Percentiles rank a stretch among this genome's conserved stretches.
Evolutionary conservation across 2,113 vertebrate genomes (phyloP).

Genomic region (Regulus satrapa): DNA sequence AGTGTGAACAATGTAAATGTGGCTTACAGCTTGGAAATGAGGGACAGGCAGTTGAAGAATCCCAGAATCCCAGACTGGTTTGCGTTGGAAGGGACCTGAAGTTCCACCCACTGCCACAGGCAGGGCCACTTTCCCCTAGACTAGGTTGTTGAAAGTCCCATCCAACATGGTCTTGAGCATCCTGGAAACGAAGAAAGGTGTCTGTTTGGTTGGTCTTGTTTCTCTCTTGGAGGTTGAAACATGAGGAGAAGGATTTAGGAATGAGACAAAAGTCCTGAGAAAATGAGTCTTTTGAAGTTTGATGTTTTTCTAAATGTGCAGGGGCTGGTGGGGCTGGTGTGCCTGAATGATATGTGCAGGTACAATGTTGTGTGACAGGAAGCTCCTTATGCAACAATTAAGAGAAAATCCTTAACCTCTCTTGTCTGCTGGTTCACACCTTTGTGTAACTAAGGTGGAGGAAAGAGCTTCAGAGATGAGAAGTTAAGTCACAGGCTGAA

Average conservation of each 20-base stretch:
- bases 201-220: background rate
- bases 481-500: background rate
- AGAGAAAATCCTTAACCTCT: background rate
- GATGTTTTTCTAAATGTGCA: background rate
- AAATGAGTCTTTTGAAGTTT: background rate
- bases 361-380: background rate
- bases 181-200: background rate
- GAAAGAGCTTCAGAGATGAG: background rate
- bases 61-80: background rate
- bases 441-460: background rate
- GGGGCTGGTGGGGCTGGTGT: background rate
- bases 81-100: background rate
- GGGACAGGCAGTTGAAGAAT: background rate
- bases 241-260: background rate
- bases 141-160: background rate
- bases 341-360: accelerated
- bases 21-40: accelerated
- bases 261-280: background rate
- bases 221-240: background rate
- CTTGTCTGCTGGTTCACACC: background rate
- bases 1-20: accelerated
- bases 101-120: background rate
- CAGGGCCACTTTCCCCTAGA: background rate
- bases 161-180: background rate
- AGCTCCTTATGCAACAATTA: background rate